Percentiles rank a stretch among this genome's conserved stretches.
These are phyloP conservation scores for Scelioninae gen. 1 DNA, from an alignment of 2,888 invertebrate species.

Conservation along the genomic window DNA sequence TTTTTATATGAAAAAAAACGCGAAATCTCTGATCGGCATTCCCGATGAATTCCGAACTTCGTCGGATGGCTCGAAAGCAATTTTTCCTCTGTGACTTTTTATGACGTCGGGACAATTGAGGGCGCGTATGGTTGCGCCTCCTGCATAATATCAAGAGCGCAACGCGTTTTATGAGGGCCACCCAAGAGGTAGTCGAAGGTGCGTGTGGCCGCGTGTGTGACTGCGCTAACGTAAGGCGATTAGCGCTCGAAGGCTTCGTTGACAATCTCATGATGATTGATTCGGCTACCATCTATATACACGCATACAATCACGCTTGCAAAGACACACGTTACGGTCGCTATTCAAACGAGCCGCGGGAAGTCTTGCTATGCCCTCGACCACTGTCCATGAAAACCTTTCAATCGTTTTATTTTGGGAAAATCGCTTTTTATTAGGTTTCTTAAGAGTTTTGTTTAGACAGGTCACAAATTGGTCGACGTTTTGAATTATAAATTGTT, in stretches of 20 bases:
- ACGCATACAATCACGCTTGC: background rate
- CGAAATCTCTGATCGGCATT: slow-evolving; percentile 68
- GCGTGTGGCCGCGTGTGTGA: slow-evolving; percentile 72
- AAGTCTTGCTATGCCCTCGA: too few species aligned
- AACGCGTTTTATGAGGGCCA: slow-evolving; percentile 79
- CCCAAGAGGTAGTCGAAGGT: slow-evolving; percentile 76
- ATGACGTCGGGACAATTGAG: slow-evolving; percentile 75
- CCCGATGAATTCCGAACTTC: slow-evolving; percentile 62
- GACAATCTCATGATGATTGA: slow-evolving; percentile 74
- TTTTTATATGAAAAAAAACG: slow-evolving; percentile 48
- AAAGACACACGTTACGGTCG: background rate
- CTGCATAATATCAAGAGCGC: slow-evolving; percentile 81
- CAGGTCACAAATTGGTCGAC: too few species aligned
- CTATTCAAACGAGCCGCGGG: slow-evolving; percentile 70
- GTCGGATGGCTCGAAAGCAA: slow-evolving; percentile 47
- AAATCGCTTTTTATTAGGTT: slow-evolving; percentile 69
- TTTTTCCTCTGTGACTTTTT: slow-evolving; percentile 65
- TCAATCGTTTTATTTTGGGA: slow-evolving; percentile 72
- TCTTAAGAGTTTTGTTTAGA: too few species aligned
- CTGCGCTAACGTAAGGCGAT: slow-evolving; percentile 72
- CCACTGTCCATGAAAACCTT: slow-evolving; percentile 65
- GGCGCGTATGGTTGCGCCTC: slow-evolving; percentile 75
- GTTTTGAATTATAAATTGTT: too few species aligned
- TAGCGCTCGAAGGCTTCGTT: slow-evolving; percentile 73
- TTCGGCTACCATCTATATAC: slow-evolving; percentile 66